Conservation (phyloP, 1,140 invertebrate genomes). For the Parasteatoda tepidariorum region DNA sequence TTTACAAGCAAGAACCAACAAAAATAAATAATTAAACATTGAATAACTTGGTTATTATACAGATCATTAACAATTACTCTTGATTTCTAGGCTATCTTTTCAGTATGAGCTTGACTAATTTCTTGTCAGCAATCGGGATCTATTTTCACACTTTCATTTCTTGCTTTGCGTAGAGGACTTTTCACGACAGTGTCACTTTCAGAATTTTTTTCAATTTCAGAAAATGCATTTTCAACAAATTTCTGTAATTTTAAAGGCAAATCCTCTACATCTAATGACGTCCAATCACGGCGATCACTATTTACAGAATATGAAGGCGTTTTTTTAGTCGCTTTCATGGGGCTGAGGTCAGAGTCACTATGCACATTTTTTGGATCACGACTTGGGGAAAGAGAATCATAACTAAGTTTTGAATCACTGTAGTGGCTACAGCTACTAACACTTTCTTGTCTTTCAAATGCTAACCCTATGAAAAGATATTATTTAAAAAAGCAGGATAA, state of each 20-base stretch:
- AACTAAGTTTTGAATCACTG: constrained; percentile 43
- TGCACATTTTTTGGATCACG: constrained; percentile 13
- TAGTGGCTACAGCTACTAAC: constrained; percentile 50
- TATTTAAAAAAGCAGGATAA: no score
- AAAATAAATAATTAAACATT: no score
- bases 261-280: constrained; percentile 40
- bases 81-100: no score
- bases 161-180: constrained; percentile 23
- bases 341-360: constrained; percentile 48
- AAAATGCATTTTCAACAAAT: constrained; percentile 41
- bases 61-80: no score
- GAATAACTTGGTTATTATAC: no score
- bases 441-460: constrained; percentile 21
- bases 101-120: no score
- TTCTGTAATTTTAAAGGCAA: constrained; percentile 43
- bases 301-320: neutral
- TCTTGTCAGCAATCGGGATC: constrained; percentile 33
- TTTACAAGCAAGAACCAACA: no score
- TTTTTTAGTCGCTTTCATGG: neutral
- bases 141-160: neutral
- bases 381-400: constrained; percentile 4
- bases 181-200: constrained; percentile 17
- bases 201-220: constrained; percentile 27
- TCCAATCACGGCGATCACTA: constrained; percentile 21
- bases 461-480: no score